Conservation (phyloP, 2,113 vertebrate species). For the Hippocampus abdominalis region DNA sequence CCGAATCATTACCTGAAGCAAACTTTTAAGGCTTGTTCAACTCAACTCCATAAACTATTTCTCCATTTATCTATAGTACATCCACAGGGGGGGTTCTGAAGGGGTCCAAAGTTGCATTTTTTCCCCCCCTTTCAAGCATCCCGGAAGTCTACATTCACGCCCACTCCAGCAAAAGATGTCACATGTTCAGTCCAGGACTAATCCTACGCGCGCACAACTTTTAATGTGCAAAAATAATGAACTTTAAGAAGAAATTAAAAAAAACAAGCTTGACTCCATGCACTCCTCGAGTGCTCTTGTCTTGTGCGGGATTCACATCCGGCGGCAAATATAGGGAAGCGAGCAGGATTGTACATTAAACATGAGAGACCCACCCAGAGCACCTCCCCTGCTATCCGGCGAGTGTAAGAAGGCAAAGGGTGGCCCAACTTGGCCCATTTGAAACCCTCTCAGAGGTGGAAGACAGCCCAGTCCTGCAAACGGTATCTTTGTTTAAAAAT, state of each 20-base stretch:
- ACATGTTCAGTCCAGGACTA: slow-evolving; percentile 33
- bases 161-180: slow-evolving; percentile 47
- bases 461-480: neutral
- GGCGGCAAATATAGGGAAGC: slow-evolving; percentile 41
- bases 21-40: slow-evolving; percentile 1
- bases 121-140: neutral
- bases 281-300: slow-evolving; percentile 15
- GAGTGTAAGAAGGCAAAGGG: slow-evolving; percentile 19
- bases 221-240: neutral
- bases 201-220: neutral
- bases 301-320: slow-evolving; percentile 27
- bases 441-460: neutral
- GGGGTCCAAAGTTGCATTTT: slow-evolving; percentile 1
- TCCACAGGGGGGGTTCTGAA: neutral
- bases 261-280: slow-evolving; percentile 16
- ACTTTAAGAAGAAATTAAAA: neutral
- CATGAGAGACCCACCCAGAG: slow-evolving; percentile 63
- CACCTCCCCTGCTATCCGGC: slow-evolving; percentile 55
- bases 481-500: neutral
- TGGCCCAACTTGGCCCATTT: slow-evolving; percentile 38
- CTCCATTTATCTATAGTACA: neutral
- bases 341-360: slow-evolving; percentile 50
- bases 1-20: neutral
- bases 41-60: neutral
- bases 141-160: slow-evolving; percentile 18